phyloP scores from a whole-genome alignment of 2,797 vertebrate species.

The Gephyroberyx darwinii region DNA sequence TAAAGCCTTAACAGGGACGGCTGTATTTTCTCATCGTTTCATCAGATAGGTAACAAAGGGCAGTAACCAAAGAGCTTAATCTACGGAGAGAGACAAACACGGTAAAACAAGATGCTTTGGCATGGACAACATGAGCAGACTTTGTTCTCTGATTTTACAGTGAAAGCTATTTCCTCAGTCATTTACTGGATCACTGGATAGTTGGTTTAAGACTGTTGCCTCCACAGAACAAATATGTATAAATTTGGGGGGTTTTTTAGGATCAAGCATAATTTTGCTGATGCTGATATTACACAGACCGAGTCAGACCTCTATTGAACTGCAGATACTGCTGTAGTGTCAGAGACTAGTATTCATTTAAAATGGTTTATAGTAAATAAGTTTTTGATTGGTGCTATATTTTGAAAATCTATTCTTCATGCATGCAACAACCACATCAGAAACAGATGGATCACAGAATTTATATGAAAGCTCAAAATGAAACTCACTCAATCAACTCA shows the following conservation, averaged over 20 bases:
- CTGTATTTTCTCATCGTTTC: conserved; percentile 28
- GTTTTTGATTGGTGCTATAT: too few relatives aligned
- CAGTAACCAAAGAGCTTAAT: conserved; percentile 19
- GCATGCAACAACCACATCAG: not conserved
- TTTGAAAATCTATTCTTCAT: not conserved
- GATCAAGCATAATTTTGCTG: conserved; percentile 1
- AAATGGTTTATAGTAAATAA: too few relatives aligned
- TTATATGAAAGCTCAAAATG: conserved; percentile 27
- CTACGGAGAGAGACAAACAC: conserved; percentile 18
- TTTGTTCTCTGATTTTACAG: conserved; percentile 49
- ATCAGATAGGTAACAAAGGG: conserved; percentile 20
- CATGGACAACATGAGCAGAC: conserved; percentile 13
- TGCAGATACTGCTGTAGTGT: not conserved
- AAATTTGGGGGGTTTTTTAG: conserved; percentile 1
- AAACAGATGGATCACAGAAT: not conserved
- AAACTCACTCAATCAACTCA: not conserved
- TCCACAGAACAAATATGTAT: conserved; percentile 30
- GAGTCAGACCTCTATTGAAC: conserved; percentile 1
- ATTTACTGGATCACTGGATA: conserved; percentile 20
- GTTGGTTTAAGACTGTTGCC: conserved; percentile 44
- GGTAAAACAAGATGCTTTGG: conserved; percentile 14
- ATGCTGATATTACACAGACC: not conserved
- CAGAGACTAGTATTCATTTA: too few relatives aligned
- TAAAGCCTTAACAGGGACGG: not conserved
- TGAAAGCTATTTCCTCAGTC: conserved; percentile 21